Evolutionary conservation across 2,113 vertebrate genomes (phyloP), one percentile per base, ranked within the genome.

Genomic region (Elephas maximus): DNA sequence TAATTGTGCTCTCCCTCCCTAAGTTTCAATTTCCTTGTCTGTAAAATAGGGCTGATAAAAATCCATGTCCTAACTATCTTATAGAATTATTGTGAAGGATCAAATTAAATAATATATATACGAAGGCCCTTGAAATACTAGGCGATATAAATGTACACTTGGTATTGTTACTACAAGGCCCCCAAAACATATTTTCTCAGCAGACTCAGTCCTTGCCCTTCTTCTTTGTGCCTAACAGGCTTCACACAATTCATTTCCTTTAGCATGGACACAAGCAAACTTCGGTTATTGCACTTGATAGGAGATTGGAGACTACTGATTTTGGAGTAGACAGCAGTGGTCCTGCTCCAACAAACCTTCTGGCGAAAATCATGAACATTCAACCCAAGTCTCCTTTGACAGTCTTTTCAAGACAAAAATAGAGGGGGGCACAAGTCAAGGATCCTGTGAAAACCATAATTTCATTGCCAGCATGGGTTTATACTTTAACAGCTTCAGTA

Each of bases 401-500:
- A 69, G 33, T 84, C 62, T 84, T 93, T 94, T 95, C 51, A 81
- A 93, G 73, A 90, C 53, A 93, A 73, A 79, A 86, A 45, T 45
- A 91, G 60, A 67, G 23, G 74, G 45, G 78, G 14, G 60, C 8
- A 2, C 30, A 65, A 97, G 57, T 91, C 69, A 96, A 96, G 48
- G 45, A 20, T 60, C 78, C 18, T 65, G 62, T 76, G 48, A 95
- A 93, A 91, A 93, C 65, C 8, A 6, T 80, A 86, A 93, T 92
- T 91, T 90, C 90, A 71, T 83, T 60, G 69, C 80, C 5, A 23
- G 8, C 88, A 14, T 92, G 53, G 63, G 17, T 90, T 97, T 93
- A 93, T 88, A 95, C 76, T 78, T 88, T n/a, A 96, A 96, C 88
- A 93, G 90, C 53, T 51, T 93, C 88, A 41, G 94, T 95, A 85